Conservation (phyloP, 2,113 vertebrate species). For the Eulacestoma nigropectus region DNA sequence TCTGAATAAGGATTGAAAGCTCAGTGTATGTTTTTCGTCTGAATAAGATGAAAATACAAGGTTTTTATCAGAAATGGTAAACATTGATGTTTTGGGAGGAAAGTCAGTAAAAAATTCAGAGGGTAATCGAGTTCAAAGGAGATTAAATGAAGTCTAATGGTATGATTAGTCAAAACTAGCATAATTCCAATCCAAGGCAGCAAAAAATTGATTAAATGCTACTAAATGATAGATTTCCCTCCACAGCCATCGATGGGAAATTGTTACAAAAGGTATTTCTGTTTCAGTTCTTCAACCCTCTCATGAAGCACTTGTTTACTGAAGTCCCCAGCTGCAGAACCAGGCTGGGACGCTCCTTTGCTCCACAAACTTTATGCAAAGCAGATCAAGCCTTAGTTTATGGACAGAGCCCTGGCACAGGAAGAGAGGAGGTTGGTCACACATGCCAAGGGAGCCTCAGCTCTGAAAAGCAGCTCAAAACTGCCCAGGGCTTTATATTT, state of each 20-base stretch:
- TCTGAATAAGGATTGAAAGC: neutral
- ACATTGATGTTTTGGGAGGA: neutral
- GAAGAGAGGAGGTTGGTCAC: neutral
- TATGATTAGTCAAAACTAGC: neutral
- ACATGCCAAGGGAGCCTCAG: neutral
- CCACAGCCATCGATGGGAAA: neutral
- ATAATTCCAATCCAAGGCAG: neutral
- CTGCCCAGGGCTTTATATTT: neutral
- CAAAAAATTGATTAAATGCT: neutral
- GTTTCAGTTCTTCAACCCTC: neutral
- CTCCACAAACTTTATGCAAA: neutral
- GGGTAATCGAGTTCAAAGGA: neutral
- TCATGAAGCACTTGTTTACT: neutral
- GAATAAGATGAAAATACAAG: neutral
- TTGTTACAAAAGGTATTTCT: neutral
- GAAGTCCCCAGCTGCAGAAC: neutral
- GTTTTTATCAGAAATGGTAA: neutral
- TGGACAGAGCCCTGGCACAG: neutral
- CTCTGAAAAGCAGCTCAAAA: neutral
- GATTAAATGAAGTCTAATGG: neutral
- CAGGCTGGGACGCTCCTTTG: neutral
- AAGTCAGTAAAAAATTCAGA: neutral
- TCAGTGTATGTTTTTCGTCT: neutral
- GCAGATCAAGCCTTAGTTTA: neutral
- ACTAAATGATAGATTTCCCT: neutral